A percentile compares a stretch with the other conserved stretches of the same genome.
These are phyloP conservation scores for Agriotes lineatus DNA, from an alignment of 2,888 invertebrate species.

Conservation along the genomic window DNA sequence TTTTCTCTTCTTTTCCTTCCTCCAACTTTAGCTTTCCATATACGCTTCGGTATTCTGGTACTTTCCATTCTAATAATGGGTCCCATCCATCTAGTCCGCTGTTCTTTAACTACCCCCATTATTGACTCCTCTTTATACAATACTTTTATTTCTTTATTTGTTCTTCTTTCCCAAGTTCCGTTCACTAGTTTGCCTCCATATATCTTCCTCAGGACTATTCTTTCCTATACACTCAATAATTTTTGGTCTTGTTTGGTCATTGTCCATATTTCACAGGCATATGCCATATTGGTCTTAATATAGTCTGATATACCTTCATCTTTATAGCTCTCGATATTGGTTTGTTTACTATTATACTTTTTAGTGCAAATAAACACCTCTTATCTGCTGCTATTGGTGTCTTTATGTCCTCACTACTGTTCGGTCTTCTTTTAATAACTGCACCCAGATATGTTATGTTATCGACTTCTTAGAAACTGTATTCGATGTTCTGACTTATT, in stretches of 20 bases:
- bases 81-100: neutral
- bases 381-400: neutral
- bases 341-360: neutral
- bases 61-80: too few relatives aligned
- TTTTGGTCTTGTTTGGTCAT: neutral
- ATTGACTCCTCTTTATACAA: too few relatives aligned
- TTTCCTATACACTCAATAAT: neutral
- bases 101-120: too few relatives aligned
- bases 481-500: neutral
- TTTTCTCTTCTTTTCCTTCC: neutral
- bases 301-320: neutral
- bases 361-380: neutral
- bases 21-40: neutral
- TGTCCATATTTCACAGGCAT: neutral
- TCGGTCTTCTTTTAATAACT: neutral
- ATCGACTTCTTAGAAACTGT: neutral
- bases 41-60: neutral
- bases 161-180: neutral
- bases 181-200: neutral
- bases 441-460: neutral
- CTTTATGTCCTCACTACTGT: neutral
- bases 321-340: neutral
- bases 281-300: conserved; percentile 1
- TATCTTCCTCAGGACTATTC: neutral
- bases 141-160: neutral